phyloP scores from a whole-genome alignment of 2,113 vertebrate species.

The Trichechus manatus region DNA sequence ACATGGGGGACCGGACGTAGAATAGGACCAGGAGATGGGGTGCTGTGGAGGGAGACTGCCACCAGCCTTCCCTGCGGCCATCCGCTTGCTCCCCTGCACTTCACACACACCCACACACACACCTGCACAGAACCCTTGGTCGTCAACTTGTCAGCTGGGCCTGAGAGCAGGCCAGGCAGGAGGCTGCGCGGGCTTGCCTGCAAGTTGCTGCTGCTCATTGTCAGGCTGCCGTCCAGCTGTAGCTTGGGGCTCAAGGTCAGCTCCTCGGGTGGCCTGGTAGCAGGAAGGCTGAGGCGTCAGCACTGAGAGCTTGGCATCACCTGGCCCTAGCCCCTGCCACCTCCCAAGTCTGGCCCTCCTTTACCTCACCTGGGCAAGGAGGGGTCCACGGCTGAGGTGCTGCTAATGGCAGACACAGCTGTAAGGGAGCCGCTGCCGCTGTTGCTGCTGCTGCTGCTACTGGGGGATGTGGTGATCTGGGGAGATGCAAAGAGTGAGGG shows the following conservation, averaged over 20 bases:
- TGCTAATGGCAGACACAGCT: constrained; percentile 94
- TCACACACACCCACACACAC: constrained; percentile 44
- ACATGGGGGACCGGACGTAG: neutral
- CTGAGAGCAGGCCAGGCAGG: constrained; percentile 91
- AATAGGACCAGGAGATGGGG: neutral
- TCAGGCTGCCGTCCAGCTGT: constrained; percentile 90
- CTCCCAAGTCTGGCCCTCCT: neutral
- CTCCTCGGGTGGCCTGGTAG: constrained; percentile 92
- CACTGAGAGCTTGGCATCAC: neutral
- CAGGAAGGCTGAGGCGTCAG: constrained; percentile 34
- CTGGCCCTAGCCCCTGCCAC: neutral
- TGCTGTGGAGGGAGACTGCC: neutral
- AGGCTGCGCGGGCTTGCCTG: constrained; percentile 91
- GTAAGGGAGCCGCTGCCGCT: constrained; percentile 94
- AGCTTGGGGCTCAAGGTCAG: constrained; percentile 93
- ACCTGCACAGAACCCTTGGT: constrained; percentile 91
- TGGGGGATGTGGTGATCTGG: constrained; percentile 93
- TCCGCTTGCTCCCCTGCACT: neutral
- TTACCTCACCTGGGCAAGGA: constrained; percentile 90
- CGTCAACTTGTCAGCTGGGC: constrained; percentile 91
- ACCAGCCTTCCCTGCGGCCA: neutral
- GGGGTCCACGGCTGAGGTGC: constrained; percentile 90
- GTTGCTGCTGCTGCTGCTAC: constrained; percentile 86
- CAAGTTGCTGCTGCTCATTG: constrained; percentile 87
- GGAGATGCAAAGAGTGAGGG: constrained; percentile 39